Percentiles rank a stretch among this genome's conserved stretches.
phyloP scores from a whole-genome alignment of 2,797 vertebrate species.

The Trachurus trachurus region DNA sequence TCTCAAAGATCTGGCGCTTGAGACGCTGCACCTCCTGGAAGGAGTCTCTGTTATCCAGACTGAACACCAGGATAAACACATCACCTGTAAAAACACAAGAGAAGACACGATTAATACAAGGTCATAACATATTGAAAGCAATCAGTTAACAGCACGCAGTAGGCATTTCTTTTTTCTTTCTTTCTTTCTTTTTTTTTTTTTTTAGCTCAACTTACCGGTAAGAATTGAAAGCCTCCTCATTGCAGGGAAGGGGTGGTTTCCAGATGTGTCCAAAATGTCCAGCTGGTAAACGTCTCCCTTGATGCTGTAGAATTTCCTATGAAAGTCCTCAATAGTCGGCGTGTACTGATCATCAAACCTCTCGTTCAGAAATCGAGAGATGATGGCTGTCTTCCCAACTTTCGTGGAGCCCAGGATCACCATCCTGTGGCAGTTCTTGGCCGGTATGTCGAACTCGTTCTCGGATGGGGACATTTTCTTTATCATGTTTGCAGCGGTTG shows the following conservation, averaged over 20 bases:
- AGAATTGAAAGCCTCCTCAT: constrained; percentile 98
- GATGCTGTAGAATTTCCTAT: constrained; percentile 98
- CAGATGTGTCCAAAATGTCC: constrained; percentile 98
- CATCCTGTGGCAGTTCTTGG: constrained; percentile 98
- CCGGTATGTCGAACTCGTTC: constrained; percentile 92
- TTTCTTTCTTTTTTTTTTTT: too few relatives aligned
- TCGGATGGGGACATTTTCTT: constrained; percentile 95
- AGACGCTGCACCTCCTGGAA: constrained; percentile 96
- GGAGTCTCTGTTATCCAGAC: constrained; percentile 96
- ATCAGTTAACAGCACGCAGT: neutral
- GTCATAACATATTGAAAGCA: too few relatives aligned
- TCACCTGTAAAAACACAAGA: constrained; percentile 87
- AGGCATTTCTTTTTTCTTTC: too few relatives aligned
- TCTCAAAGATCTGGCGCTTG: constrained; percentile 96
- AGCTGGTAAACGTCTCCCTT: constrained; percentile 95
- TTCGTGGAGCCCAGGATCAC: constrained; percentile 98
- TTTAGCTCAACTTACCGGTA: constrained; percentile 88
- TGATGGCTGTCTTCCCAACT: constrained; percentile 98
- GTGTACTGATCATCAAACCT: constrained; percentile 98
- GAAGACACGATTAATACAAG: constrained; percentile 19
- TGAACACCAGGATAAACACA: constrained; percentile 97
- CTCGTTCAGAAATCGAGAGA: constrained; percentile 95
- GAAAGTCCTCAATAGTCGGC: constrained; percentile 98
- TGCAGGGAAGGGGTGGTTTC: constrained; percentile 97
- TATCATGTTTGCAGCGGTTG: constrained; percentile 87